Percentiles rank a stretch among this genome's conserved stretches.
These are phyloP conservation scores for Orthosia incerta DNA, from an alignment of 2,888 invertebrate genomes.

Conservation along the genomic window DNA sequence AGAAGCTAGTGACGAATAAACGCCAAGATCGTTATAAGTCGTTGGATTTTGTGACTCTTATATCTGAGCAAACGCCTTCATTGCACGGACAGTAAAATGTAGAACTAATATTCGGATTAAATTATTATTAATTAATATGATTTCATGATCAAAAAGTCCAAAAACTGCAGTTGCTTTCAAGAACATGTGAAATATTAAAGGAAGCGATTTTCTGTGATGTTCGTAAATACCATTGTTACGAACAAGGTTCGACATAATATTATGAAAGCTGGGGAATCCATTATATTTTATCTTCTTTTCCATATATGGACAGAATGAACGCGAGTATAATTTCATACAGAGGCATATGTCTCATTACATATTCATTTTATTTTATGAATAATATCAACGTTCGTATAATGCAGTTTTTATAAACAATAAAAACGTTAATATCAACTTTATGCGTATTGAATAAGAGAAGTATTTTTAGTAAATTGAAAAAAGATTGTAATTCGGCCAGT, in stretches of 20 bases:
- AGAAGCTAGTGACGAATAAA: too few relatives aligned
- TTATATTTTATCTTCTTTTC: constrained; percentile 16
- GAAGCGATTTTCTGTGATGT: constrained; percentile 10
- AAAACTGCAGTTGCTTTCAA: not conserved
- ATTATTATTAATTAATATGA: not conserved
- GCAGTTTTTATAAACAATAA: constrained; percentile 44
- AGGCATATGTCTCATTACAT: constrained; percentile 3
- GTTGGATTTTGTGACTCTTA: constrained; percentile 7
- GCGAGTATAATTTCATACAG: too few relatives aligned
- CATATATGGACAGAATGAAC: constrained; percentile 12
- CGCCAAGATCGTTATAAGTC: constrained; percentile 6
- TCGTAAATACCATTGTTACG: not conserved
- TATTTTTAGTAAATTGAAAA: constrained; percentile 28
- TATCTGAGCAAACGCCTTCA: constrained; percentile 1
- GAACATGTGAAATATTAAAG: not conserved
- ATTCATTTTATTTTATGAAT: constrained; percentile 29
- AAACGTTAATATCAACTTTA: constrained; percentile 40
- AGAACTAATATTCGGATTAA: not conserved
- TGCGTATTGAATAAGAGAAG: constrained; percentile 29
- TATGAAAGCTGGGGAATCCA: not conserved
- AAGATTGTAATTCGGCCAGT: not conserved
- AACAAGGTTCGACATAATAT: not conserved
- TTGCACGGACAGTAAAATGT: not conserved
- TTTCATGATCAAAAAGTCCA: not conserved
- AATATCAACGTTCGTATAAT: constrained; percentile 20